Percentiles rank a stretch among this genome's conserved stretches.
phyloP scores from a whole-genome alignment of 2,888 invertebrate species.

The Drosophila diplacantha region DNA sequence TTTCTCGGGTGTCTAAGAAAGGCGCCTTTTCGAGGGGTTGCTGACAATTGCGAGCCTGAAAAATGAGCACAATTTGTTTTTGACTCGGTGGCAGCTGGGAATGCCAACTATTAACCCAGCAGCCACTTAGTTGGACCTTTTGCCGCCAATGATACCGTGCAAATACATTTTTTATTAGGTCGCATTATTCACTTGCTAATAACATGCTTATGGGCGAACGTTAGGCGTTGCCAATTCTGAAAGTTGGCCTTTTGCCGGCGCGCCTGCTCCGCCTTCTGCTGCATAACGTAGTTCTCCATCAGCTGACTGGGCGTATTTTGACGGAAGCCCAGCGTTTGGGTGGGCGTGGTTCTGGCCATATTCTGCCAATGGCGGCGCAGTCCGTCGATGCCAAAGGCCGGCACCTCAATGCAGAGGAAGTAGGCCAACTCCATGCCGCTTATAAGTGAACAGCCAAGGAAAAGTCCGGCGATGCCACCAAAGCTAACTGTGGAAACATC shows the following conservation, averaged over 20 bases:
- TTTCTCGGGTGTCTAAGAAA: neutral
- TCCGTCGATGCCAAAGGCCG: constrained; percentile 52
- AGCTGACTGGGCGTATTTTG: constrained; percentile 51
- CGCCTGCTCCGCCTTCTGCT: constrained; percentile 46
- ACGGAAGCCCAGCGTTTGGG: constrained; percentile 50
- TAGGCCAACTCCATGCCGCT: constrained; percentile 78
- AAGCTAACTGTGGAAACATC: constrained; percentile 76
- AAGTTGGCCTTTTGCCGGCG: constrained; percentile 32
- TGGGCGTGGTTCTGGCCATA: constrained; percentile 12
- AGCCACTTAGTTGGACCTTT: constrained; percentile 39
- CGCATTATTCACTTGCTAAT: constrained; percentile 61
- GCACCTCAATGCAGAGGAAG: constrained; percentile 74
- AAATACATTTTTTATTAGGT: constrained; percentile 60
- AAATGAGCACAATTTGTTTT: constrained; percentile 67
- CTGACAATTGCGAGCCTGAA: constrained; percentile 50
- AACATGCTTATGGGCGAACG: constrained; percentile 59
- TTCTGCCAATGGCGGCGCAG: constrained; percentile 46
- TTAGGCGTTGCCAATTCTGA: constrained; percentile 56
- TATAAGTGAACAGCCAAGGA: constrained; percentile 79
- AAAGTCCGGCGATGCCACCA: constrained; percentile 79
- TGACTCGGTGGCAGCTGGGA: constrained; percentile 43
- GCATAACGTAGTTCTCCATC: constrained; percentile 58
- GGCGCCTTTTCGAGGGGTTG: neutral
- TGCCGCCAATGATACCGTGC: constrained; percentile 36
- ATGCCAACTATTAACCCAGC: constrained; percentile 12